A percentile compares a stretch with the other conserved stretches of the same genome.
phyloP scores from a whole-genome alignment of 2,797 vertebrate species.

The Peromyscus nudipes region DNA sequence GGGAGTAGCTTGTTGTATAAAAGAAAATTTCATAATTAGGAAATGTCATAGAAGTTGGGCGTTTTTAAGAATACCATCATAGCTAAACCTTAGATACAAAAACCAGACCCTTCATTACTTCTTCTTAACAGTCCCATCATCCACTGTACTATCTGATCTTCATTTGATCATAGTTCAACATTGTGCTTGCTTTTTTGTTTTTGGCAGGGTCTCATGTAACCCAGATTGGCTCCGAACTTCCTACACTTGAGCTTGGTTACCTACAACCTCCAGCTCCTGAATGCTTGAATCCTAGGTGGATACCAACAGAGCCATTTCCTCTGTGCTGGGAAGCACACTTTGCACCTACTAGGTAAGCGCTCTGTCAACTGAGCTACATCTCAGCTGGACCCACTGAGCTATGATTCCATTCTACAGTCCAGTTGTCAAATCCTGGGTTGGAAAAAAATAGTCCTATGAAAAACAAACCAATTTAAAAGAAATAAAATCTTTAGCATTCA shows the following conservation, averaged over 20 bases:
- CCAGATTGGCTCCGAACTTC: not conserved
- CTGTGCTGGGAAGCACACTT: not conserved
- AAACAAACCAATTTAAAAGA: conserved; percentile 47
- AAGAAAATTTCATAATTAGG: conserved; percentile 44
- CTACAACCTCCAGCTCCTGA: not conserved
- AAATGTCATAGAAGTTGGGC: conserved; percentile 5
- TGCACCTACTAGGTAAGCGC: too few relatives aligned
- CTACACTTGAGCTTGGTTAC: not conserved
- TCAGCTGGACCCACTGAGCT: conserved; percentile 1
- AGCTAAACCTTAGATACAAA: not conserved
- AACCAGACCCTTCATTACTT: conserved; percentile 23
- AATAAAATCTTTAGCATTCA: not conserved
- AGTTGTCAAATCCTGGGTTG: conserved; percentile 18
- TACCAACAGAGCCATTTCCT: not conserved
- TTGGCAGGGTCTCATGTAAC: not conserved
- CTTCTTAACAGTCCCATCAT: conserved; percentile 35
- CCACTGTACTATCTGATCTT: conserved; percentile 32
- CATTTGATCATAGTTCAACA: conserved; percentile 18
- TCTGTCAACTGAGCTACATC: not conserved
- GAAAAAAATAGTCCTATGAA: not conserved
- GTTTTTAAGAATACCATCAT: conserved; percentile 26
- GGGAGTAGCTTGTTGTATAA: conserved; percentile 12
- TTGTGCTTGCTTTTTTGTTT: not conserved
- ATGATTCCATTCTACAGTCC: conserved; percentile 42
- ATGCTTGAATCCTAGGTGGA: not conserved